Conservation (phyloP, 2,113 vertebrate species). For the Spea bombifrons region DNA sequence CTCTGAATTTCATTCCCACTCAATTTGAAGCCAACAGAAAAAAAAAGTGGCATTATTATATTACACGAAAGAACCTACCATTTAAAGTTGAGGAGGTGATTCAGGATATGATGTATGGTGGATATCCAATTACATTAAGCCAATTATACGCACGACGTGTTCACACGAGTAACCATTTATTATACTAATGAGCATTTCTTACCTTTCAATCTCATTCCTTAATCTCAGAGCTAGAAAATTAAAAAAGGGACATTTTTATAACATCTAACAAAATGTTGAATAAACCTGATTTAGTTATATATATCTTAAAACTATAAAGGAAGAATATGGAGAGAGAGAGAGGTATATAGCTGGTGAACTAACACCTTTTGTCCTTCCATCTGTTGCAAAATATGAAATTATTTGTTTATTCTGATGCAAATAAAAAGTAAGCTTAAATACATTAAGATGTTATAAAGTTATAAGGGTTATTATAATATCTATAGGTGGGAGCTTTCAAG, state of each 20-base stretch:
- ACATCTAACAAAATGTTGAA: neutral
- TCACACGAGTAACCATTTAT: neutral
- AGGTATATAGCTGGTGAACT: no score
- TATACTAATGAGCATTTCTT: neutral
- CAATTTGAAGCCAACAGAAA: neutral
- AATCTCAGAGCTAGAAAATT: neutral
- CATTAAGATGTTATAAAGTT: no score
- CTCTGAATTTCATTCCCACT: no score
- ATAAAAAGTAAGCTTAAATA: no score
- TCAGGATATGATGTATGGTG: neutral
- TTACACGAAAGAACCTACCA: neutral
- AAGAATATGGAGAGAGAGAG: no score
- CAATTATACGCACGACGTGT: neutral
- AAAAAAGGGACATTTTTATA: neutral
- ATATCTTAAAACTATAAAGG: no score
- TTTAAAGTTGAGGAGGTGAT: neutral
- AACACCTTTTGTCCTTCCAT: no score
- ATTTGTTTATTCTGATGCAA: no score
- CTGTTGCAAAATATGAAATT: no score
- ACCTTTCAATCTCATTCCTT: neutral
- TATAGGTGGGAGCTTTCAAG: no score
- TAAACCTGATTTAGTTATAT: neutral
- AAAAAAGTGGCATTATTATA: neutral
- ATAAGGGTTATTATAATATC: no score
- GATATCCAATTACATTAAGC: slow-evolving; percentile 5